Percentiles rank a stretch among this genome's conserved stretches.
Conservation (phyloP, 1,140 invertebrate genomes). For the Stegodyphus mimosarum region DNA sequence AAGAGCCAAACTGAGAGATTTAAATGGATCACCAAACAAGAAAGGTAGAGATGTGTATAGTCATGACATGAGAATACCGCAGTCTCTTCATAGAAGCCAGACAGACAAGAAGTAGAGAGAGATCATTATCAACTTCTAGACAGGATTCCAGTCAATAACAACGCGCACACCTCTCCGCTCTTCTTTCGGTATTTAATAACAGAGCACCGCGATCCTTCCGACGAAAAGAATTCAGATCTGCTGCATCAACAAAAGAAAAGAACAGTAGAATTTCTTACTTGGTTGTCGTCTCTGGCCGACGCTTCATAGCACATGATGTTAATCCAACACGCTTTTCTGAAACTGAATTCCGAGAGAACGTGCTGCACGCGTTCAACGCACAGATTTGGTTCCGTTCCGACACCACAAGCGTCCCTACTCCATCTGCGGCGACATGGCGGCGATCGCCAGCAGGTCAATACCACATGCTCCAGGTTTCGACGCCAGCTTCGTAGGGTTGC, state of each 20-base stretch:
- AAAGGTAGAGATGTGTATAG: no score
- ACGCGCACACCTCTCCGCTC: neutral
- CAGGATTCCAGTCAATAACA: neutral
- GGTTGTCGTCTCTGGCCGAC: neutral
- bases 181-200: neutral
- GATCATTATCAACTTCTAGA: neutral
- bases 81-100: no score
- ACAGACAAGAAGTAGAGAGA: neutral
- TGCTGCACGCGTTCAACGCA: neutral
- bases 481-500: slow-evolving; percentile 30
- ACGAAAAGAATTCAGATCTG: neutral
- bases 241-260: neutral
- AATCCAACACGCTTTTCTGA: slow-evolving; percentile 20
- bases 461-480: slow-evolving; percentile 26
- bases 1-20: no score
- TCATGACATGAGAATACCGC: no score
- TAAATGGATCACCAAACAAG: no score
- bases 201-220: neutral
- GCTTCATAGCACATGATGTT: slow-evolving; percentile 35
- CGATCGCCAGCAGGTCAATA: slow-evolving; percentile 37
- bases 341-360: neutral
- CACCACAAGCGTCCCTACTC: neutral
- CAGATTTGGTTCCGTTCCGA: neutral
- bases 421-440: slow-evolving; percentile 12
- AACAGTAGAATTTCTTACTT: slow-evolving; percentile 2